These are phyloP conservation scores for Pseudochromis fuscus DNA, from an alignment of 2,797 vertebrate species.

Conservation along the genomic window DNA sequence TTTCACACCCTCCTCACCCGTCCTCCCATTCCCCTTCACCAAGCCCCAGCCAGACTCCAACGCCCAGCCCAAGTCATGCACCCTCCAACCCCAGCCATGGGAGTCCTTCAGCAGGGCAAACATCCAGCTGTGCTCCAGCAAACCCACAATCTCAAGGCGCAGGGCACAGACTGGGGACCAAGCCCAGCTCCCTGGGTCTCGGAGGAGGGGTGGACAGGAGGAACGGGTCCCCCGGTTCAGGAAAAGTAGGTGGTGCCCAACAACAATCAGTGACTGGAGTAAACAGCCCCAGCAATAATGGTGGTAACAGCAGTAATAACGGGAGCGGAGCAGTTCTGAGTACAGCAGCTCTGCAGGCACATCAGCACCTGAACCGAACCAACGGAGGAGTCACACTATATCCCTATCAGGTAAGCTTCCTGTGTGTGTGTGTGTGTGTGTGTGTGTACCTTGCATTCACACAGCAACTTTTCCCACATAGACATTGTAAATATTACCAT, in stretches of 20 bases:
- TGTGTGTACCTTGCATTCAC: conserved; percentile 6
- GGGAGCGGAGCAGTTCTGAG: conserved; percentile 77
- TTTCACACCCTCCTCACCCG: conserved; percentile 43
- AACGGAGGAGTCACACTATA: conserved; percentile 96
- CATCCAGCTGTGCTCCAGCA: conserved; percentile 41
- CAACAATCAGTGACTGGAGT: conserved; percentile 68
- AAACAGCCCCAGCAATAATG: conserved; percentile 81
- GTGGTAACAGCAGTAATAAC: conserved; percentile 78
- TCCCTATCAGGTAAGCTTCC: conserved; percentile 91
- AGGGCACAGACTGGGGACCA: conserved; percentile 87
- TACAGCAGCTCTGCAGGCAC: conserved; percentile 89
- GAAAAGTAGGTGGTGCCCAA: conserved; percentile 86
- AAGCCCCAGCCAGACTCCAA: conserved; percentile 73
- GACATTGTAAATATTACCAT: conserved; percentile 17
- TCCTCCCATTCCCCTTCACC: conserved; percentile 68
- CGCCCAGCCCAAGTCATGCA: conserved; percentile 72
- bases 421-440: conserved; percentile 18
- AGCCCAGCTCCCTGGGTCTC: conserved; percentile 93
- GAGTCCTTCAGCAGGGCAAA: conserved; percentile 64
- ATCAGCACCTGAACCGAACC: conserved; percentile 89
- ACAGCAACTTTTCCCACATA: not conserved
- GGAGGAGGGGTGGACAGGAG: conserved; percentile 90
- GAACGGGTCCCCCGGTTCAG: conserved; percentile 88
- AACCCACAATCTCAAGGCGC: conserved; percentile 69
- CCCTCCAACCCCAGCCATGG: conserved; percentile 63